These are phyloP conservation scores for Sebastes hubbsi DNA, from an alignment of 2,797 vertebrate genomes.

Conservation along the genomic window DNA sequence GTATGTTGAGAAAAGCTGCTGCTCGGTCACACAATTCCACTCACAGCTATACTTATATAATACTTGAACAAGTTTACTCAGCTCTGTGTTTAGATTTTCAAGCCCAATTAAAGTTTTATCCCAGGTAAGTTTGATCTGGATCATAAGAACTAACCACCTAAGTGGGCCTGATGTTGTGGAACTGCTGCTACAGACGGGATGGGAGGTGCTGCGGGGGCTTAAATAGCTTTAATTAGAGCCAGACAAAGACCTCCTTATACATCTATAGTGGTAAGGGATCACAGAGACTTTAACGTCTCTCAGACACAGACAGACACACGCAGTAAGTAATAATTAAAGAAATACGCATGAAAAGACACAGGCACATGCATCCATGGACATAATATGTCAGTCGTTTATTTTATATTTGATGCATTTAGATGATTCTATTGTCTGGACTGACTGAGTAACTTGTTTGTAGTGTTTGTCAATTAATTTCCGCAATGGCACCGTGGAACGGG, in stretches of 20 bases:
- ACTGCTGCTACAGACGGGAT: slow-evolving; percentile 16
- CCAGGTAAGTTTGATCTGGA: slow-evolving; percentile 43
- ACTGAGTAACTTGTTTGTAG: not conserved
- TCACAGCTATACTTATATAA: slow-evolving; percentile 6
- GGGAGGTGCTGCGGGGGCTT: slow-evolving; percentile 49
- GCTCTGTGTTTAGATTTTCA: slow-evolving; percentile 16
- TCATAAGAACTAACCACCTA: slow-evolving; percentile 31
- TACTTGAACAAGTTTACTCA: not conserved
- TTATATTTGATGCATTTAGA: not conserved
- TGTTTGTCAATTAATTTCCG: not conserved
- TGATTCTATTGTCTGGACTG: not conserved
- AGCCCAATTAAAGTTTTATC: slow-evolving; percentile 34
- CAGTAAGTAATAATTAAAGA: slow-evolving; percentile 2
- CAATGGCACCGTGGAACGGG: too few species aligned
- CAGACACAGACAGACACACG: slow-evolving; percentile 14
- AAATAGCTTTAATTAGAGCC: slow-evolving; percentile 67
- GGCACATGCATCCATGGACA: not conserved
- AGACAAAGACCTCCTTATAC: slow-evolving; percentile 66
- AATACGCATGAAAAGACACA: slow-evolving; percentile 6
- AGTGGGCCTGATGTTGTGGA: slow-evolving; percentile 38
- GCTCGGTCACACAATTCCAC: not conserved
- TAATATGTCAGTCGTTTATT: not conserved
- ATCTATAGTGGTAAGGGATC: slow-evolving; percentile 40
- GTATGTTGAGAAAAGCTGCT: not conserved
- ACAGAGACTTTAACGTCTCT: slow-evolving; percentile 28